Evolutionary conservation across 2,113 vertebrate species (phyloP).

Genomic region (Fukomys damarensis): DNA sequence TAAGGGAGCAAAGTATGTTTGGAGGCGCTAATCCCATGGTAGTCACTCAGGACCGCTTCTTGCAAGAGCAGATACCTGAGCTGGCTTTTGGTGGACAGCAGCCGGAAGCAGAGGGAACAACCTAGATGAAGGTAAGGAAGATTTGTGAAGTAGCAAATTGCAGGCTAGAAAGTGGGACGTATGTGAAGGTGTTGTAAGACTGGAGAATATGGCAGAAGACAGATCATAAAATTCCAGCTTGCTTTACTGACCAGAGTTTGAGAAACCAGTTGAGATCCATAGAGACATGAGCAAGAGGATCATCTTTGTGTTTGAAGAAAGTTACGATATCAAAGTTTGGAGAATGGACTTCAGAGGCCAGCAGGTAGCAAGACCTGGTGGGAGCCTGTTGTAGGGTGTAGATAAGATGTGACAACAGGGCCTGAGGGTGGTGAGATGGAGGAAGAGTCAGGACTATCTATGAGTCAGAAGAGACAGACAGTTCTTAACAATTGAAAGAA

Average conservation of each 20-base stretch:
- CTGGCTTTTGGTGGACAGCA: neutral
- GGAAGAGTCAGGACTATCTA: neutral
- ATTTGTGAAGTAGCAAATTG: neutral
- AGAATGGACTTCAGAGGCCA: neutral
- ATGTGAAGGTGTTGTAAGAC: neutral
- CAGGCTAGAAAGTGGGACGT: neutral
- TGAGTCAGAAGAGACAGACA: neutral
- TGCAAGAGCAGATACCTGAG: neutral
- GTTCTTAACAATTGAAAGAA: neutral
- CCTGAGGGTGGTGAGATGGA: neutral
- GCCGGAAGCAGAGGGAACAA: neutral
- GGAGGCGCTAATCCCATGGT: neutral
- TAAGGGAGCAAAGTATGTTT: neutral
- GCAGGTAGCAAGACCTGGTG: neutral
- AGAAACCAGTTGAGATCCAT: neutral
- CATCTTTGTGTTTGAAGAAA: neutral
- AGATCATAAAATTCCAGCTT: neutral
- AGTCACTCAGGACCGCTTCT: neutral
- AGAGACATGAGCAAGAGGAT: neutral
- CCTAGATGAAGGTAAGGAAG: neutral
- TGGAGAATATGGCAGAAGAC: neutral
- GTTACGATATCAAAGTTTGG: neutral
- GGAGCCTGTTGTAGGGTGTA: neutral
- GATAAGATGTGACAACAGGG: neutral
- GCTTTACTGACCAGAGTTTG: neutral